Percentiles rank a stretch among this genome's conserved stretches.
phyloP scores from a whole-genome alignment of 2,113 vertebrate genomes.

The Coracopsis vasa region DNA sequence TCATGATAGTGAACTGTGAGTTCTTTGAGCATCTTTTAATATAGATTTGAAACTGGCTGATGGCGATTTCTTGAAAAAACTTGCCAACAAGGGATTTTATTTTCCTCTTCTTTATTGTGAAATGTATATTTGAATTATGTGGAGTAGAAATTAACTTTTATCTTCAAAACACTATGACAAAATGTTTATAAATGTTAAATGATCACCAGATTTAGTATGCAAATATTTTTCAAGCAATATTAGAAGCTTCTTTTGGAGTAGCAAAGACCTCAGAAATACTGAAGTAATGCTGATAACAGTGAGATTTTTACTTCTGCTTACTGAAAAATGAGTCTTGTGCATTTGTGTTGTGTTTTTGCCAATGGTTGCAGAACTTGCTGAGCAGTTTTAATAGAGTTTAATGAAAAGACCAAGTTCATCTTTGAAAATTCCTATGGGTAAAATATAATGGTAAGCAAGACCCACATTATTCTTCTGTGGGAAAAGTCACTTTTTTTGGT shows the following conservation, averaged over 20 bases:
- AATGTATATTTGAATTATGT: conserved; percentile 3
- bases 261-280: background rate
- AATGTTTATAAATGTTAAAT: background rate
- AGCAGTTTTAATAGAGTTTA: background rate
- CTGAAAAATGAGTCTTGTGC: background rate
- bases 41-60: background rate
- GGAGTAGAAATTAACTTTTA: background rate
- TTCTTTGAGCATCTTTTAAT: conserved; percentile 9
- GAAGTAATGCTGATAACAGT: background rate
- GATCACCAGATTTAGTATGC: background rate
- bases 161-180: background rate
- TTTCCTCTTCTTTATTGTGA: background rate
- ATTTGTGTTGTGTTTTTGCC: background rate
- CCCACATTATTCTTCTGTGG: background rate
- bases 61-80: background rate
- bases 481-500: background rate
- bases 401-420: background rate
- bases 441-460: background rate
- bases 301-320: background rate
- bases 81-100: background rate
- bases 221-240: background rate
- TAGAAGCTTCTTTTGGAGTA: background rate
- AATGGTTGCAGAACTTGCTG: background rate
- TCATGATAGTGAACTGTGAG: background rate
- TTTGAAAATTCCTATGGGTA: background rate